A percentile compares a stretch with the other conserved stretches of the same genome.
phyloP scores from a whole-genome alignment of 1,140 invertebrate species.

The Drosophila sproati region DNA sequence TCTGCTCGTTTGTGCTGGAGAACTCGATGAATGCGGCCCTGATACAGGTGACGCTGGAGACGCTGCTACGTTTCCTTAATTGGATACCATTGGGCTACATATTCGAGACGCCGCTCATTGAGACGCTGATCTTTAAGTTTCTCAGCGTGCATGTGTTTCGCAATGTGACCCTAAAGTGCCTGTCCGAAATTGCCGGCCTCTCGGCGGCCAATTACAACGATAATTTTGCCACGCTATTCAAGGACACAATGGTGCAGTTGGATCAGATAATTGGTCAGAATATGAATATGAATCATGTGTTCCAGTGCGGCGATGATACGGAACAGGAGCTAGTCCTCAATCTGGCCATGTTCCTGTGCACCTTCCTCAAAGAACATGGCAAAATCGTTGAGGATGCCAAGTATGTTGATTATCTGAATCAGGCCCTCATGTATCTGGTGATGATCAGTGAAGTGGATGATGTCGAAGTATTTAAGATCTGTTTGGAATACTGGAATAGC shows the following conservation, averaged over 20 bases:
- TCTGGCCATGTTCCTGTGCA: slow-evolving; percentile 98
- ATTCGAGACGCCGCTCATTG: slow-evolving; percentile 99
- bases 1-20: slow-evolving; percentile 99
- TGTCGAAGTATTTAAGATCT: slow-evolving; percentile 99
- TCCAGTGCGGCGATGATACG: slow-evolving; percentile 95
- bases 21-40: slow-evolving; percentile 98
- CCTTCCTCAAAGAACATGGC: slow-evolving; percentile 98
- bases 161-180: slow-evolving; percentile 98
- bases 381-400: slow-evolving; percentile 93
- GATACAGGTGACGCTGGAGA: slow-evolving; percentile 97
- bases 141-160: slow-evolving; percentile 98
- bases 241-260: slow-evolving; percentile 95
- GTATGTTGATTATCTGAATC: slow-evolving; percentile 89
- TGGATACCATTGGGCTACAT: slow-evolving; percentile 99
- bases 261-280: slow-evolving; percentile 95
- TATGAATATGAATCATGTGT: slow-evolving; percentile 97
- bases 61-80: slow-evolving; percentile 97
- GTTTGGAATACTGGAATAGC: slow-evolving; percentile 99
- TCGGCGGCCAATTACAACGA: slow-evolving; percentile 95
- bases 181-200: slow-evolving; percentile 98
- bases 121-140: slow-evolving; percentile 98
- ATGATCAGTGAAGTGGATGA: slow-evolving; percentile 99
- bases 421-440: slow-evolving; percentile 96
- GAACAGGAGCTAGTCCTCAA: slow-evolving; percentile 99
- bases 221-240: slow-evolving; percentile 95